Base-by-base conservation (phyloP, 2,888 invertebrate species). In the Hyalella azteca region DNA sequence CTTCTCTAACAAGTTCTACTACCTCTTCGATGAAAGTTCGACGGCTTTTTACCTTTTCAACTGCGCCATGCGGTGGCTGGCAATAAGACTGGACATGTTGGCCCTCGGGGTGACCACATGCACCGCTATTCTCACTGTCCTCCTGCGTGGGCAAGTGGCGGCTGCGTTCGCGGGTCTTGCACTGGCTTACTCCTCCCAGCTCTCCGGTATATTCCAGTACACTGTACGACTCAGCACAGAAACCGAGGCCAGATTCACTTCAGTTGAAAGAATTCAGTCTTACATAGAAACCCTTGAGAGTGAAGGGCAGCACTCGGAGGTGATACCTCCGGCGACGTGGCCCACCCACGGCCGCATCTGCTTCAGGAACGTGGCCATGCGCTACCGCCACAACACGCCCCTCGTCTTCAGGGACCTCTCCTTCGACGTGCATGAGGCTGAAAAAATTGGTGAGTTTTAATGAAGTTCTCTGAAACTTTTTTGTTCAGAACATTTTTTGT, bases 81-180 rank as follows among this genome's bases (percentile, higher is more conserved):
- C 89, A 0, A 86, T 89, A 26, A 87, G 90, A 22, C 86, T 90
- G 54, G 90, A 90, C 85, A 77, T 87, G 29, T 81, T 89, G 11
- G 77, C 88, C 80, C 87, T 89, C 19, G 79, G 87, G 59, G 88
- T 90, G 32, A 89, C 89, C 1, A 87, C 89, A 36, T 86, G 88
- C 11, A 90, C 90, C 7, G 89, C 90, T 4, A 85, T 90, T n/a
- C 87, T 90, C 29, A 88, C 90, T 15, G 88, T 91, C 39, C 85
- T 88, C 11, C 87, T 90, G 0, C 88, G 87, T 80, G 88, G 88
- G 22, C 85, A 87, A 49, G 87, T 90, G 79, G 86, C 88, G 2
- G 89, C 91, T 0, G 90, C 91, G 0, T 88, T 91, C 80, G 91
- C 91, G 29, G 92, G 92, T 7, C 88, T 92, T 81, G 92, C 91